Conservation (phyloP, 2,888 invertebrate genomes). For the Geotrupes spiniger region DNA sequence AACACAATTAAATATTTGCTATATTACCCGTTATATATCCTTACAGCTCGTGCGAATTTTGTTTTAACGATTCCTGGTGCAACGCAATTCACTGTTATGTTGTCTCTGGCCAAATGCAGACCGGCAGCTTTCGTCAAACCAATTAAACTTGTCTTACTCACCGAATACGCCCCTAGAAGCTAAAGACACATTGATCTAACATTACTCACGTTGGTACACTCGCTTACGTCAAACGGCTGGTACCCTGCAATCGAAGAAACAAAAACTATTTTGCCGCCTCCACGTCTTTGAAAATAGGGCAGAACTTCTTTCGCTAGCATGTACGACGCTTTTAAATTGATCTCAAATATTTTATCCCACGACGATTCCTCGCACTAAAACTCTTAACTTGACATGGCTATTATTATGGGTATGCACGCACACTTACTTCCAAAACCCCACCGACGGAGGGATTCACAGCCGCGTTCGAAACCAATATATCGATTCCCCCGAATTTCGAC, state of each 20-base stretch:
- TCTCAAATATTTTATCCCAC: constrained; percentile 97
- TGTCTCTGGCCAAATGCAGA: constrained; percentile 69
- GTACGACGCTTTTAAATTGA: constrained; percentile 89
- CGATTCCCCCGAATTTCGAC: constrained; percentile 78
- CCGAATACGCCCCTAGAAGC: constrained; percentile 87
- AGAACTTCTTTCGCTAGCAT: constrained; percentile 83
- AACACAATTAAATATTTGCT: constrained; percentile 1
- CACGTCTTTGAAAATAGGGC: constrained; percentile 75
- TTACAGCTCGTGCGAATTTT: constrained; percentile 78
- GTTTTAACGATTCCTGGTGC: constrained; percentile 92
- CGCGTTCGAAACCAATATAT: constrained; percentile 95
- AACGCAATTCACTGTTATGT: constrained; percentile 90
- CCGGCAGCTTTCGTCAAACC: constrained; percentile 85
- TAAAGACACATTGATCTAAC: constrained; percentile 46
- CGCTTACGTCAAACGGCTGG: constrained; percentile 67
- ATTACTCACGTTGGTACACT: neutral
- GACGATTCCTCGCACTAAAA: constrained; percentile 70
- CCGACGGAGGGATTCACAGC: constrained; percentile 85
- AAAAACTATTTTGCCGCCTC: constrained; percentile 81
- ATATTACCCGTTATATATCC: constrained; percentile 52
- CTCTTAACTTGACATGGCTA: too few relatives aligned
- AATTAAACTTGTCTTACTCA: constrained; percentile 90
- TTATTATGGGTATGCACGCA: too few relatives aligned
- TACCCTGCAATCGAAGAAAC: constrained; percentile 86
- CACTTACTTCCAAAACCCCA: constrained; percentile 67